A percentile compares a stretch with the other conserved stretches of the same genome.
Evolutionary conservation across 2,888 invertebrate genomes (phyloP).

Genomic region (Hirtodrosophila cameraria): DNA sequence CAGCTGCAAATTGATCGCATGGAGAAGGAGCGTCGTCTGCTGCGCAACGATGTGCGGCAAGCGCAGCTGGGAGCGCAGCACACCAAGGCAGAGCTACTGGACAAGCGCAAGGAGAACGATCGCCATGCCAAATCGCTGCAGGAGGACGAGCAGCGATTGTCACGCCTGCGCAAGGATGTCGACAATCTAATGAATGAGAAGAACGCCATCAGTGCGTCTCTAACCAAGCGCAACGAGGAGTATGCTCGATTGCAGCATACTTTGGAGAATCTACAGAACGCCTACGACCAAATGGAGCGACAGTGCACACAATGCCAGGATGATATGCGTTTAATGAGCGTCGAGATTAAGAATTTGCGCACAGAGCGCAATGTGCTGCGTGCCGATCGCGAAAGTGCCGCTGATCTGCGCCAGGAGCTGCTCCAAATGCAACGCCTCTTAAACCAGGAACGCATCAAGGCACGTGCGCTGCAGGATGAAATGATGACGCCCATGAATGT

Average conservation of each 20-base stretch:
- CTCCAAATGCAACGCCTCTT: slow-evolving; percentile 90
- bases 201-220: slow-evolving; percentile 92
- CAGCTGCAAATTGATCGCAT: slow-evolving; percentile 88
- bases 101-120: slow-evolving; percentile 82
- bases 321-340: slow-evolving; percentile 92
- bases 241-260: slow-evolving; percentile 91
- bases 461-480: slow-evolving; percentile 94
- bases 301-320: slow-evolving; percentile 91
- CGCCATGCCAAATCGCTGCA: slow-evolving; percentile 89
- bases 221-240: slow-evolving; percentile 93
- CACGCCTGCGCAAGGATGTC: slow-evolving; percentile 89
- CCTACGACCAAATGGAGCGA: slow-evolving; percentile 89
- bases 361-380: slow-evolving; percentile 89
- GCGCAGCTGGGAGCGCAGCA: slow-evolving; percentile 82
- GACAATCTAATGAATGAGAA: slow-evolving; percentile 90
- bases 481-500: slow-evolving; percentile 96
- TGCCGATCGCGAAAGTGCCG: slow-evolving; percentile 91
- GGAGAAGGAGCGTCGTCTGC: slow-evolving; percentile 89
- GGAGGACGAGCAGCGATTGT: slow-evolving; percentile 88
- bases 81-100: slow-evolving; percentile 82
- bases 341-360: slow-evolving; percentile 92
- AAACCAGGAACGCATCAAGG: slow-evolving; percentile 92
- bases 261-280: slow-evolving; percentile 91
- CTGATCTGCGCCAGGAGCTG: slow-evolving; percentile 91
- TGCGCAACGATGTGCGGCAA: slow-evolving; percentile 85